Evolutionary conservation across 1,140 invertebrate genomes (phyloP), one percentile per base, ranked within the genome.

Genomic region (Druon quercuslanigerum): DNA sequence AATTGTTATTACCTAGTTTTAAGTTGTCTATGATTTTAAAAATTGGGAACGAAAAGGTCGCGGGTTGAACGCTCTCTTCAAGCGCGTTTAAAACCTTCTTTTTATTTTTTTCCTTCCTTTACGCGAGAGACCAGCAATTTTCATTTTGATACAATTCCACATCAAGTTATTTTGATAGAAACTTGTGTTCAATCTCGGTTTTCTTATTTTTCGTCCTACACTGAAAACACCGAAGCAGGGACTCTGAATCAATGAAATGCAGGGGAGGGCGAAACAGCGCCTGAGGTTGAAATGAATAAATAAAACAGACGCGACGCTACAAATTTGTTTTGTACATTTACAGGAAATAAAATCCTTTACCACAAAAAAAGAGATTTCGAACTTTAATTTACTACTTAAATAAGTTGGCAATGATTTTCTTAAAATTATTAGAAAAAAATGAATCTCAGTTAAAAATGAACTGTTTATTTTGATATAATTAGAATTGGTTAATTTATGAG

Each of bases 271-370:
- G 33, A 33, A 66, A 16, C 60, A 66, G 14, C 60, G 60, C 60
- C 60, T 66, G 60, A 66, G 60, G 60, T 66, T 66, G 60, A 66
- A 66, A 66, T 66, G 60, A 40, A 66, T 66, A 66, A 66, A 66
- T 66, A 66, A 66, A 66, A 66, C 25, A 66, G 57, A 46, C n/a
- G 60, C 60, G 60, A 33, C 60, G 8, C 12, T 66, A 14, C 60
- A 66, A 66, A 66, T 66, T 66, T 66, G 57, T 66, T 66, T 66
- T 66, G 57, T 40, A 66, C 20, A 66, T 66, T 66, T 33, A 25
- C 40, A 40, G 2, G 40, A 66, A 46, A 33, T 66, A 66, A 66
- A 66, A 66, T 66, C 33, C 20, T 25, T 40, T 46, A 16, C n/a
- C 33, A 16, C 7, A 33, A 66, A 20, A 66, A 9, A 56, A 20